Conservation (phyloP, 2,888 invertebrate species). For the Netelia inedita region DNA sequence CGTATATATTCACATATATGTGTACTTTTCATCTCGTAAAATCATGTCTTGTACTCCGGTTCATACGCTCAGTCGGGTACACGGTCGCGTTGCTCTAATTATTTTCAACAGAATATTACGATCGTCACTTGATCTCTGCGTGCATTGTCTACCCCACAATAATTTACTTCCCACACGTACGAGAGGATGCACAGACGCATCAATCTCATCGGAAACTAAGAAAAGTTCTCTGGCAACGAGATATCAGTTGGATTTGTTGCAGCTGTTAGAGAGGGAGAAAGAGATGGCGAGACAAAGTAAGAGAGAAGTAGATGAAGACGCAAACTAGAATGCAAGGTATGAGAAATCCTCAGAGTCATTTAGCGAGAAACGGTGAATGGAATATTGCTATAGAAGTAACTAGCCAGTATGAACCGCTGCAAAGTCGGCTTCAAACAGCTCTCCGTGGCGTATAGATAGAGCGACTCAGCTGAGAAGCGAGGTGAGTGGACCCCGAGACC, state of each 20-base stretch:
- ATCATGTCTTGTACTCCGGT: conserved; percentile 28
- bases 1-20: conserved; percentile 29
- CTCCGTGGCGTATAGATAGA: conserved; percentile 15
- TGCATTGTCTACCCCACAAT: conserved; percentile 27
- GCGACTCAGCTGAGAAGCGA: conserved; percentile 49
- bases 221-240: not conserved
- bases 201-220: conserved; percentile 24
- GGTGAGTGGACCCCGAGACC: conserved; percentile 63
- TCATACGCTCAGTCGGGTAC: conserved; percentile 55
- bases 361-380: not conserved
- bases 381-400: conserved; percentile 13
- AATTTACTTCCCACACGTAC: conserved; percentile 52
- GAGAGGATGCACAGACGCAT: conserved; percentile 7
- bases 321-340: conserved; percentile 1
- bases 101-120: conserved; percentile 51
- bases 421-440: conserved; percentile 2
- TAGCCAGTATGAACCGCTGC: not conserved
- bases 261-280: not conserved
- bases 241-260: not conserved
- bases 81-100: conserved; percentile 66
- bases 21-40: conserved; percentile 47
- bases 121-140: conserved; percentile 44
- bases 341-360: conserved; percentile 5
- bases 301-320: not conserved
- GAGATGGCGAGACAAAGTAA: not conserved